Conservation (phyloP, 2,888 invertebrate species). For the Sisyra terminalis region DNA sequence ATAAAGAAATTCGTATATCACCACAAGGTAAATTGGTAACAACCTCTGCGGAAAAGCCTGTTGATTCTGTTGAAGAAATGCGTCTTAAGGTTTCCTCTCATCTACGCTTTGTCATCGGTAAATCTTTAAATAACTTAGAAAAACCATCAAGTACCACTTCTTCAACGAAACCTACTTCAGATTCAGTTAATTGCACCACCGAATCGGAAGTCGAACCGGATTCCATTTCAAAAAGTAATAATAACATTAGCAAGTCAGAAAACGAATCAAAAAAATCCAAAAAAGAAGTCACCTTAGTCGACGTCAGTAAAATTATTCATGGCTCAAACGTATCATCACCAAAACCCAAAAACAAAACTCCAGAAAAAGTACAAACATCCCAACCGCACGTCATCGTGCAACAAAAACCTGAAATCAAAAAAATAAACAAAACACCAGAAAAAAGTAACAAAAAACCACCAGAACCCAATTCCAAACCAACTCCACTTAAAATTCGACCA, state of each 20-base stretch:
- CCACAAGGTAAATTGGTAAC: slow-evolving; percentile 11
- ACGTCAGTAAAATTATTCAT: slow-evolving; percentile 4
- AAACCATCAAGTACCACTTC: background rate
- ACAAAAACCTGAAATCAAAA: background rate
- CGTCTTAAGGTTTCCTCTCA: too few species aligned
- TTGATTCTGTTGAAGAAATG: background rate
- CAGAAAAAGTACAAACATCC: background rate
- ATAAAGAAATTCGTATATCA: slow-evolving; percentile 13
- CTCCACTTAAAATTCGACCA: too few species aligned
- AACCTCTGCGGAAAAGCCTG: background rate
- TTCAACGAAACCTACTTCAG: background rate
- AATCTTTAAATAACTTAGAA: background rate
- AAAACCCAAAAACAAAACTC: background rate
- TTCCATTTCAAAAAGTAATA: background rate
- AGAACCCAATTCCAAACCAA: background rate
- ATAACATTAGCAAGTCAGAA: background rate
- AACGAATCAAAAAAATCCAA: background rate
- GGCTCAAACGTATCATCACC: background rate
- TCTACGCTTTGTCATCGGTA: background rate
- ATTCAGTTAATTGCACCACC: background rate
- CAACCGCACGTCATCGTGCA: background rate
- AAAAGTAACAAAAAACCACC: background rate
- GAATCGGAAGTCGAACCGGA: slow-evolving; percentile 3
- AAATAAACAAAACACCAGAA: background rate
- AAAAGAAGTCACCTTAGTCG: slow-evolving; percentile 3